Conservation (phyloP, 2,888 invertebrate species). For the Callinectes sapidus region DNA sequence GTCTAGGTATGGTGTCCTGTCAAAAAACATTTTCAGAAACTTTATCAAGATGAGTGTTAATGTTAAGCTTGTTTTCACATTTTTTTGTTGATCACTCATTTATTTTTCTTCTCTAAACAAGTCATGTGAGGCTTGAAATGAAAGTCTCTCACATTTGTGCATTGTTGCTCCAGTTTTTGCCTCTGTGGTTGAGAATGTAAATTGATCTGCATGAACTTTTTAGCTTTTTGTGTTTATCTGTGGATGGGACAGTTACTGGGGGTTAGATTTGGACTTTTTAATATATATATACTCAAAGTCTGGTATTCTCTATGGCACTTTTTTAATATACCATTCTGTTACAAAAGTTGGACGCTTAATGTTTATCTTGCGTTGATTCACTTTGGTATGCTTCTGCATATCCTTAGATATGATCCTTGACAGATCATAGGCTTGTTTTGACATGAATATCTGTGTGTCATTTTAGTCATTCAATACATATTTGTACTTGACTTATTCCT, state of each 20-base stretch:
- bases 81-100: background rate
- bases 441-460: background rate
- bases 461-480: background rate
- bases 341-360: background rate
- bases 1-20: slow-evolving; percentile 47
- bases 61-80: slow-evolving; percentile 31
- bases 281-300: background rate
- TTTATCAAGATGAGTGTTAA: slow-evolving; percentile 38
- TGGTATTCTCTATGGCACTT: background rate
- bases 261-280: background rate
- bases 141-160: background rate
- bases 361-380: background rate
- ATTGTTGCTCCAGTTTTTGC: background rate
- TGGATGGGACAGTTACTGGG: background rate
- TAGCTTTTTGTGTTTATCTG: slow-evolving; percentile 6
- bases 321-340: background rate
- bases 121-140: background rate
- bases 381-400: background rate
- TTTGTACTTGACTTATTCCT: background rate
- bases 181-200: background rate
- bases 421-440: background rate
- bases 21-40: background rate
- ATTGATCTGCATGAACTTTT: background rate
- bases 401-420: background rate
- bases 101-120: background rate